Base-by-base conservation (phyloP, 2,888 invertebrate species). In the Amorpha juglandis region DNA sequence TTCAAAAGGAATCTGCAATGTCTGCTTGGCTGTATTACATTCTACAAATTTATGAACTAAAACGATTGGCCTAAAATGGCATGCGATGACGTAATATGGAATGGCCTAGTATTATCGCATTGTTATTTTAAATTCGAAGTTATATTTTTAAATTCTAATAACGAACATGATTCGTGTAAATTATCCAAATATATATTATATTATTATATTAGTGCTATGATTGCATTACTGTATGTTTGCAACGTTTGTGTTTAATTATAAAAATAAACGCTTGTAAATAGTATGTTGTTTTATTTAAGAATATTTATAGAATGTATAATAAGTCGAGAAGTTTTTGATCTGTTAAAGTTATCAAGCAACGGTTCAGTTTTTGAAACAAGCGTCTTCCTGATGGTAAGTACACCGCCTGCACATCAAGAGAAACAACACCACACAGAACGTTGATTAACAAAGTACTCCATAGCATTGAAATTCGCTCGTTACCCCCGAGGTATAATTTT, bases 181-280 rank as follows among this genome's bases (percentile, higher is more conserved):
- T 91, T 90, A 88, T 75, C 76, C 82, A 79, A 79, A 42, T 58
- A 42, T 58, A 42, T 58, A 38, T n/a, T n/a, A n/a, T n/a, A n/a
- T n/a, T n/a, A n/a, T 35, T 35, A 58, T 79, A 83, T 90, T 90
- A 92, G 90, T 87, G 90, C 90, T 92, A 90, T 91, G 84, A 89
- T 90, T 90, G 90, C 89, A 90, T 90, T 90, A 91, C 87, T 92
- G 90, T 91, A 92, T 91, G 90, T 92, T 90, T 90, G 92, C 92
- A 90, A 88, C 70, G 71, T 90, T 92, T 93, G 86, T 90, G 91
- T 92, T 92, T 88, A 85, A 89, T 90, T 92, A 90, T 88, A 86
- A 89, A 89, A 91, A 92, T 92, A 92, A 92, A 93, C 85, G 92
- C 92, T 93, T 92, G 91, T 93, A 92, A 90, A 93, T 92, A 92